These are phyloP conservation scores for Hyaena hyaena DNA, from an alignment of 2,113 vertebrate species.

Conservation along the genomic window DNA sequence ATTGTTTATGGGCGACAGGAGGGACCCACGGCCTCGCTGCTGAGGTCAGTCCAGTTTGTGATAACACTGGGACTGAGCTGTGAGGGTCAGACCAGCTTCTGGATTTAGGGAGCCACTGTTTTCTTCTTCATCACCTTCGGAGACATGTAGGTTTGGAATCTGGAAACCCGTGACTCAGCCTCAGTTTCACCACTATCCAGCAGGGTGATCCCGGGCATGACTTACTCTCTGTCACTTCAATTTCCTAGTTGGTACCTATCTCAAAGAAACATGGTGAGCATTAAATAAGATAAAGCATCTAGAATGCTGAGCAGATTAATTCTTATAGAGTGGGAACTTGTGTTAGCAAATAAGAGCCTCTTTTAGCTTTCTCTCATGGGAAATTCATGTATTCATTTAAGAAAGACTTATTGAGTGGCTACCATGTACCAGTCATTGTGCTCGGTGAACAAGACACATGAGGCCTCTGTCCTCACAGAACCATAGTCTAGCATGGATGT, in stretches of 20 bases:
- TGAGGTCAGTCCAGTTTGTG: background rate
- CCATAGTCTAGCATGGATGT: background rate
- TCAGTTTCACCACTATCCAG: background rate
- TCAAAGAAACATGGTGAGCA: background rate
- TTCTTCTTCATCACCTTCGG: background rate
- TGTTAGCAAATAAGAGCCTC: background rate
- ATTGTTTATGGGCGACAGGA: background rate
- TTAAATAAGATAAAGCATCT: constrained; percentile 10
- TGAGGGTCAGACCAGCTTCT: background rate
- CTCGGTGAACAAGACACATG: background rate
- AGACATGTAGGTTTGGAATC: background rate
- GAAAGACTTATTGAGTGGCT: background rate
- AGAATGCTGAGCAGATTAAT: background rate
- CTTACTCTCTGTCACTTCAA: background rate
- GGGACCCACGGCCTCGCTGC: background rate
- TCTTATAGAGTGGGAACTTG: background rate
- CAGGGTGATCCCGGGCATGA: background rate
- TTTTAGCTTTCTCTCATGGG: background rate
- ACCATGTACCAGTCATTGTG: background rate
- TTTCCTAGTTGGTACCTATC: background rate
- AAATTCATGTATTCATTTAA: background rate
- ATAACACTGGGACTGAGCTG: background rate
- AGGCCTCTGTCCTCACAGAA: background rate
- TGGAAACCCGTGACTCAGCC: background rate
- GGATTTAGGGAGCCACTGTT: background rate